Base-by-base conservation (phyloP, 2,113 vertebrate species). In the Motacilla alba region DNA sequence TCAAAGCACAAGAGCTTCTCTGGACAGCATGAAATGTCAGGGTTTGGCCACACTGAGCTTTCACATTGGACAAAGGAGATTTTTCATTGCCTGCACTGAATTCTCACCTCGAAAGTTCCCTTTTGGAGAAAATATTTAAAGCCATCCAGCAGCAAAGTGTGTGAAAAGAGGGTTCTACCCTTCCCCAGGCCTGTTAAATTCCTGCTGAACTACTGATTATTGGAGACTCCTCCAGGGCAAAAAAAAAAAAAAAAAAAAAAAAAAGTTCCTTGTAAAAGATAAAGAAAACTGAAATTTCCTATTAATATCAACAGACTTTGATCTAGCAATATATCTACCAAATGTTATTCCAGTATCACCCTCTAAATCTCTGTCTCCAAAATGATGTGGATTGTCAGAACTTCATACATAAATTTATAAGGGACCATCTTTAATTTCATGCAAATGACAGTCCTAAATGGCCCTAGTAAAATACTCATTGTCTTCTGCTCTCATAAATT, bases 371-470 rank as follows among this genome's bases (percentile, higher is more conserved):
- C 64, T 43, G 63, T 67, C 79, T 93, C 76, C 52, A 10, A 81
- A 88, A 89, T 15, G 72, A 88, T 64, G 90, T 68, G 79, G 79
- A 81, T 72, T 94, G 93, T 89, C 90, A 94, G 92, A 86, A 70
- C 35, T 78, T 89, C 93, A 96, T 93, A 83, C 93, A 97, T 96
- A 93, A 86, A 94, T 97, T 95, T 85, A 94, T 90, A 83, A 93
- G 73, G 30, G 37, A 49, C 81, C 73, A 62, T 95, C 92, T 83
- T 95, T 97, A 96, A 95, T 96, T 95, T 92, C 93, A 95, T 90
- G 94, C 83, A 97, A 97, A 96, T 64, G 88, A 87, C 88, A 91
- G 64, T 68, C 75, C 88, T 94, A 86, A 97, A 94, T 90, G 95
- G 90, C 76, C 60, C 64, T 14, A 68, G 52, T 90, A 90, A 96